Base-by-base conservation (phyloP, 2,797 vertebrate genomes). In the Catamblyrhynchus diadema region DNA sequence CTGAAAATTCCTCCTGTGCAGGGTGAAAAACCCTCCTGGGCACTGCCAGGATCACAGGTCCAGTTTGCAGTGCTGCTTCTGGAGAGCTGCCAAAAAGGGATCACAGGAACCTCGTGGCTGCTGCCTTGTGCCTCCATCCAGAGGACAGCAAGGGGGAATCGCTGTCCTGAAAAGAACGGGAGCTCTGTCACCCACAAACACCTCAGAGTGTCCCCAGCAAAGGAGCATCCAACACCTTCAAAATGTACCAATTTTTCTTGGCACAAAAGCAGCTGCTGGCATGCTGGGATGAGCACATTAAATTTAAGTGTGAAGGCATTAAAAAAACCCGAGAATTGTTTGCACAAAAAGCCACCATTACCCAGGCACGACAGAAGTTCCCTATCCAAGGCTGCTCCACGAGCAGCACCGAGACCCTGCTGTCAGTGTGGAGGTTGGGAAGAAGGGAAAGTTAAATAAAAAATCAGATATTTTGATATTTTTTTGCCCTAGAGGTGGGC, bases 381-480 rank as follows among this genome's bases (percentile, higher is more conserved):
- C 59, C 37, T 23, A 37, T 51, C 67, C 60, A 18, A 71, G 79
- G 53, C 19, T 42, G 73, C 69, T 71, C 30, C 41, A 8, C 8
- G 2, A 64, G 41, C 75, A 86, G 85, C 61, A 28, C 44, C 57
- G 4, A 57, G 32, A 72, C 42, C 23, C 24, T 18, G 37, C 64
- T 77, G 73, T 17, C 2, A 0, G 35, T 0, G 0, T 7, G 54
- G 39, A 64, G 78, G 20, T 12, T 42, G 60, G 81, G 64, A 69
- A 33, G n/a, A 65, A 44, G 30, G 60, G 28, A 44, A 90, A 44
- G 22, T 25, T 35, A 9, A 25, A 22, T 21, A 37, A 42, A 65
- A 74, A 47, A 88, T 44, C 59, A 47, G 37, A 81, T 54, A 2
- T 3, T 2, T 33, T 32, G 32, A 53, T 21, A 2, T 17, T 15